These are phyloP conservation scores for Tenthredo scrophulariae DNA, from an alignment of 2,888 invertebrate species.

Conservation along the genomic window DNA sequence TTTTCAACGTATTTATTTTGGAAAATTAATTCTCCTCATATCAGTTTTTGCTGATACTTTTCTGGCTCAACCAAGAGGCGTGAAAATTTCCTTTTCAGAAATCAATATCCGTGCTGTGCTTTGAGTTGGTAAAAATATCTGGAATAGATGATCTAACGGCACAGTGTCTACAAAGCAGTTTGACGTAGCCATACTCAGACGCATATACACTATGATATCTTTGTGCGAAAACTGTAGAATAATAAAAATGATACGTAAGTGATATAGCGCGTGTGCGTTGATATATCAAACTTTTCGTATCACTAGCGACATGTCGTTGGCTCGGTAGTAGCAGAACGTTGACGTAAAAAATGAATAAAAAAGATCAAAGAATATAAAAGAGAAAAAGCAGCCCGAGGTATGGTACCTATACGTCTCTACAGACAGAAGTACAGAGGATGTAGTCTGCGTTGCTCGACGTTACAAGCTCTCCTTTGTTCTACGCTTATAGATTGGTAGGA, in stretches of 20 bases:
- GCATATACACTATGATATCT: not conserved
- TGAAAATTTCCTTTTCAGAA: not conserved
- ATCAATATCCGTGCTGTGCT: not conserved
- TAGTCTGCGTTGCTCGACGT: not conserved
- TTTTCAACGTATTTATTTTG: too few relatives aligned
- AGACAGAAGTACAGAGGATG: constrained; percentile 19
- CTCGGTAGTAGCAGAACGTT: constrained; percentile 3
- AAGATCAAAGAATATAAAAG: constrained; percentile 39
- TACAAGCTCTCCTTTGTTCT: constrained; percentile 34
- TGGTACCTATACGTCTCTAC: not conserved
- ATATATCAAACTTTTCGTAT: constrained; percentile 18
- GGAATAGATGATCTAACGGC: not conserved
- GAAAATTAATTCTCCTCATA: not conserved
- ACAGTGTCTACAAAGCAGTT: not conserved
- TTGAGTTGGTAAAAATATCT: not conserved
- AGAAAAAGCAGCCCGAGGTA: constrained; percentile 26
- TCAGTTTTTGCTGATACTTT: too few relatives aligned
- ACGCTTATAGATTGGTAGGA: constrained; percentile 7
- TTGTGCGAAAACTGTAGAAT: not conserved
- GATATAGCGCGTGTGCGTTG: not conserved
- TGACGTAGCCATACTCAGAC: not conserved
- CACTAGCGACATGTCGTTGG: constrained; percentile 29
- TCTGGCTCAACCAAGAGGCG: not conserved
- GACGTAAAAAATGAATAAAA: constrained; percentile 18
- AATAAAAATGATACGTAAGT: constrained; percentile 22